Evolutionary conservation across 2,113 vertebrate genomes (phyloP), one percentile per base, ranked within the genome.

Genomic region (Phyllopteryx taeniolatus): DNA sequence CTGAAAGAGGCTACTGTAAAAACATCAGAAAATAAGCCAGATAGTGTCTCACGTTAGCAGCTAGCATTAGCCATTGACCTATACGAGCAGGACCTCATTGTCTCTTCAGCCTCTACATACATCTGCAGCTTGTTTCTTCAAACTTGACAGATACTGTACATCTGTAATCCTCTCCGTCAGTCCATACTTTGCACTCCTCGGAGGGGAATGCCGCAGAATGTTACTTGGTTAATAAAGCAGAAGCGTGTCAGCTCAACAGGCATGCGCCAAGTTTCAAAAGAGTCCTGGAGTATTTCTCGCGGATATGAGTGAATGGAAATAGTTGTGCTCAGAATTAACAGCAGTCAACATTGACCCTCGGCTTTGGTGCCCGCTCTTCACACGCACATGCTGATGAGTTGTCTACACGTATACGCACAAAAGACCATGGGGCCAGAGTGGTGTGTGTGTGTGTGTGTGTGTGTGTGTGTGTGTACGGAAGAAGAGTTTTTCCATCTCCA

Each of bases 301-400:
- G 71, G 43, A 81, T 75, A 67, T 60, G 78, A 80, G 73, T 33
- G 64, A 86, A 84, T 83, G 67, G 79, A 82, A 83, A 83, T 54
- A 68, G 46, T 79, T 17, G 4, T 39, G 67, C 83, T 83, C 70
- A 79, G 64, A 74, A 67, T 74, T 70, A 76, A 74, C 65, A 60
- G 67, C 80, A 70, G 71, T 81, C 49, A 62, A 43, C 54, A 57
- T 64, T 47, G 14, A 35, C 20, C 64, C 57, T 64, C 59, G 57
- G 43, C 75, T 74, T 31, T 15, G 42, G 75, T 60, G 70, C n/a
- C 70, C 67, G 44, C 77, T 72, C 66, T 83, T 84, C 79, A 79
- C 85, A 85, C 74, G 73, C 78, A 78, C 68, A 68, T 71, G 76
- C 75, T 78, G 82, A 88, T 79, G 79, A 84, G 68, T 61, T 77